Evolutionary conservation across 2,113 vertebrate genomes (phyloP), one percentile per base, ranked within the genome.

Genomic region (Sialia sialis): DNA sequence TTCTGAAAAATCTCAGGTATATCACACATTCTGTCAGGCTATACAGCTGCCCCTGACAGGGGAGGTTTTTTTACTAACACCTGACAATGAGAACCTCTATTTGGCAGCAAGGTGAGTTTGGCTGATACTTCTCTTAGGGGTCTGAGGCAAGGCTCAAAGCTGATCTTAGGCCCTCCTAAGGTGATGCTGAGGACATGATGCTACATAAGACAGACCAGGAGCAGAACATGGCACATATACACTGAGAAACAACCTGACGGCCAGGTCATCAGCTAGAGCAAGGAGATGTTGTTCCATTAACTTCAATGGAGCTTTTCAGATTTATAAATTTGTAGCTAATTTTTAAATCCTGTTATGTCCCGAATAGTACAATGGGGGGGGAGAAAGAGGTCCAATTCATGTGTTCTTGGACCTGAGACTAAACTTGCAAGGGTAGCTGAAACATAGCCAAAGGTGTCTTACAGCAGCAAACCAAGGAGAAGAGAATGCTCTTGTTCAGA

Each of bases 181-280:
- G 19, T 49, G 13, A 13, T 2, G 69, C n/a, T 62, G 30, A 10
- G 34, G 13, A 41, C 7, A 11, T 0, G 4, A 26, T 15, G 25
- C 17, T 41, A 10, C 0, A 0, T 54, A 39, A 55, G 21, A 26
- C n/a, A 77, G 52, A 51, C 10, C 4, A 5, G 4, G 6, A 34
- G 16, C 19, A 75, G 18, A n/a, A 48, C 20, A 26, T 2, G 17
- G 34, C 36, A 17, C 51, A 32, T 9, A 75, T 43, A 70, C 13
- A 5, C 27, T 44, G n/a, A 76, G 48, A 67, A 79, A 7, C 8
- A 55, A 2, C 14, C 27, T 60, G n/a, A 78, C 9, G 26, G 32
- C 22, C 46, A 32, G 23, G 16, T 18, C 10, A 34, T 34, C 17
- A 23, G 7, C 16, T 68, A 36, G 36, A 56, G 13, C 13, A 64